Percentiles rank a stretch among this genome's conserved stretches.
Evolutionary conservation across 2,888 invertebrate genomes (phyloP).

Genomic region (Itoplectis maculator): DNA sequence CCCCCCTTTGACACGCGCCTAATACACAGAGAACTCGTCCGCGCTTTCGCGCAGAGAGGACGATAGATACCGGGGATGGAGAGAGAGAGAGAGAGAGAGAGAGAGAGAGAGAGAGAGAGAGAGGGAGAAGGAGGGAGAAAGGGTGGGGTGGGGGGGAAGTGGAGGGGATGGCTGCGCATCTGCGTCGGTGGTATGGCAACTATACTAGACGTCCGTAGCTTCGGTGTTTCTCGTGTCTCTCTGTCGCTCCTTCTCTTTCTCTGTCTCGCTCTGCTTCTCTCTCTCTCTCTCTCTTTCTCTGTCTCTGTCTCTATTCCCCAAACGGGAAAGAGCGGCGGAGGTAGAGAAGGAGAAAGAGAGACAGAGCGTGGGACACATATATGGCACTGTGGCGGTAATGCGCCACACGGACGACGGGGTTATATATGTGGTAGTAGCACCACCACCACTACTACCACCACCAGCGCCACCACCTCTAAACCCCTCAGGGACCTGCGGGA

Average conservation of each 20-base stretch:
- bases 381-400: conserved; percentile 65
- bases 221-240: neutral
- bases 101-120: neutral
- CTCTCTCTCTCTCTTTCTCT: neutral
- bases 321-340: conserved; percentile 22
- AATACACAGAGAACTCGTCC: conserved; percentile 72
- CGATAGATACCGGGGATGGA: conserved; percentile 10
- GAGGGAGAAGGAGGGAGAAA: conserved; percentile 33
- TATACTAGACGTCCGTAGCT: conserved; percentile 2
- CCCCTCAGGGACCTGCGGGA: conserved; percentile 81
- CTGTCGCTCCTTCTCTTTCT: neutral
- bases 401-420: conserved; percentile 64
- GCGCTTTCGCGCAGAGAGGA: conserved; percentile 51
- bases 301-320: neutral
- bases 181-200: conserved; percentile 36
- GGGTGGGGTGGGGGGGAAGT: conserved; percentile 38
- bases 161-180: conserved; percentile 63
- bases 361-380: conserved; percentile 13
- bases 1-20: conserved; percentile 82
- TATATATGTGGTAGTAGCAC: conserved; percentile 52
- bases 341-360: neutral
- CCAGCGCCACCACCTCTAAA: conserved; percentile 61
- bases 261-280: neutral
- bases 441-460: conserved; percentile 48
- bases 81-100: conserved; percentile 31